phyloP scores from a whole-genome alignment of 2,888 invertebrate species.

The Dryobota labecula region DNA sequence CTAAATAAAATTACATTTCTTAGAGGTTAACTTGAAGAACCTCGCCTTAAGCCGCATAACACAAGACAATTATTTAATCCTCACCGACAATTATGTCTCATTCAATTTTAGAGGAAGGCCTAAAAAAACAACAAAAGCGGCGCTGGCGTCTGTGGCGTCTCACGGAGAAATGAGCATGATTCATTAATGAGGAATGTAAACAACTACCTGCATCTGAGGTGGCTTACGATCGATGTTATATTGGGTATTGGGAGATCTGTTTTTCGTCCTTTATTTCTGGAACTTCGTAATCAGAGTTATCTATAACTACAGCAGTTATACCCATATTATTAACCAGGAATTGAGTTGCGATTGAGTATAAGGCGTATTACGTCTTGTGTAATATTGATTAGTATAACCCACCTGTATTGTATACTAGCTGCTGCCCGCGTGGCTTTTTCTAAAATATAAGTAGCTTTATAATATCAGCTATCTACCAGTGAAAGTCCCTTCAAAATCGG shows the following conservation, averaged over 20 bases:
- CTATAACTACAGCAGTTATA: not conserved
- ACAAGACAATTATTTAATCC: slow-evolving; percentile 39
- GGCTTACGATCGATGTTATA: slow-evolving; percentile 25
- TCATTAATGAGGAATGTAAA: slow-evolving; percentile 79
- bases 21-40: too few species aligned
- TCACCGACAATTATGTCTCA: slow-evolving; percentile 34
- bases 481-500: too few species aligned
- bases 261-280: slow-evolving; percentile 26
- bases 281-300: not conserved
- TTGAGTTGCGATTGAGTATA: not conserved
- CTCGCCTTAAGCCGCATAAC: slow-evolving; percentile 5
- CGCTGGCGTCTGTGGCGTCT: slow-evolving; percentile 53
- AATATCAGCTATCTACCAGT: too few species aligned
- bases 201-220: slow-evolving; percentile 72
- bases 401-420: not conserved
- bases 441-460: too few species aligned
- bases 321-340: not conserved
- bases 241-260: slow-evolving; percentile 13
- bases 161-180: slow-evolving; percentile 72
- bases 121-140: slow-evolving; percentile 53
- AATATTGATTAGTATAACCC: not conserved
- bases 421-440: too few species aligned
- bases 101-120: slow-evolving; percentile 33
- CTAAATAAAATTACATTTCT: too few species aligned
- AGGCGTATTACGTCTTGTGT: not conserved